These are phyloP conservation scores for Ischnura elegans DNA, from an alignment of 2,888 invertebrate genomes.

Conservation along the genomic window DNA sequence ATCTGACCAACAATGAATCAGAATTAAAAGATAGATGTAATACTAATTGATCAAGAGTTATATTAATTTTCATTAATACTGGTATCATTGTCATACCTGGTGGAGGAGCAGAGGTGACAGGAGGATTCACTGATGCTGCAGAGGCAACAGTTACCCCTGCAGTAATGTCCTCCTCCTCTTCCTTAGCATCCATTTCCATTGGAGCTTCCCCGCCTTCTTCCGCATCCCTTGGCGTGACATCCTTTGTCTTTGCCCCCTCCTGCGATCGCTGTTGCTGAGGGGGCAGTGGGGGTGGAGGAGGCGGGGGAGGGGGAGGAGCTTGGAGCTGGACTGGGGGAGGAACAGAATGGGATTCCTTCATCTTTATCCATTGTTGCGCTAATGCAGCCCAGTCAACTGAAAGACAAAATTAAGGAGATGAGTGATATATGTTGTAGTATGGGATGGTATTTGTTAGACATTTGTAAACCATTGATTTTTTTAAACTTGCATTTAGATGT, in stretches of 20 bases:
- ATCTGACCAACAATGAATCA: too few relatives aligned
- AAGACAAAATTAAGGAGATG: conserved; percentile 70
- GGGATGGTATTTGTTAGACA: too few relatives aligned
- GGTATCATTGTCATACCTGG: too few relatives aligned
- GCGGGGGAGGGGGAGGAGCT: conserved; percentile 82
- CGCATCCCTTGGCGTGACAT: conserved; percentile 77
- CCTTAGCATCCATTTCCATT: conserved; percentile 91
- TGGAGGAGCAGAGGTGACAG: conserved; percentile 75
- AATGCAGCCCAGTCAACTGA: conserved; percentile 97
- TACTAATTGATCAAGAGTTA: too few relatives aligned
- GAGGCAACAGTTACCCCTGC: conserved; percentile 28
- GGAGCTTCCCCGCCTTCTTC: conserved; percentile 90
- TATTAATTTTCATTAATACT: too few relatives aligned
- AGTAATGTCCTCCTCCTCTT: conserved; percentile 75
- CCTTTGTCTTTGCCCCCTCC: conserved; percentile 73
- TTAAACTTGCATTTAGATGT: too few relatives aligned
- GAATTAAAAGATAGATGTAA: too few relatives aligned
- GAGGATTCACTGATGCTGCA: conserved; percentile 77
- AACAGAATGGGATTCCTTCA: conserved; percentile 87
- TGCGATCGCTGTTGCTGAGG: conserved; percentile 65
- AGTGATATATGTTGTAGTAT: not conserved
- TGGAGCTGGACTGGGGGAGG: conserved; percentile 75
- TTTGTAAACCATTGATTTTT: too few relatives aligned
- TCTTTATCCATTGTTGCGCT: conserved; percentile 98
- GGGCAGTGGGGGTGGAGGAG: conserved; percentile 78